These are phyloP conservation scores for Netelia inedita DNA, from an alignment of 2,888 invertebrate genomes.

Conservation along the genomic window DNA sequence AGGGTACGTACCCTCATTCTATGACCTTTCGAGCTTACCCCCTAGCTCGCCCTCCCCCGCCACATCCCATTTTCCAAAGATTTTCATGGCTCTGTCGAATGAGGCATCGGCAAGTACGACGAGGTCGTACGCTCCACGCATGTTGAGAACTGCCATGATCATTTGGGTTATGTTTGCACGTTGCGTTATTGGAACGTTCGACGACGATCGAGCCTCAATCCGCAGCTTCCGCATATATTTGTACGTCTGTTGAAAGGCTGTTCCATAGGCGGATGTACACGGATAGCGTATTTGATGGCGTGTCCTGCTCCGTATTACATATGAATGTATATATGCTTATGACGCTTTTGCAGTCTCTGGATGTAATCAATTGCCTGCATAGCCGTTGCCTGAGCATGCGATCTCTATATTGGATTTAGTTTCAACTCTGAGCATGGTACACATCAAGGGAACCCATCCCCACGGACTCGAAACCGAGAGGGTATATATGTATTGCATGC, in stretches of 20 bases:
- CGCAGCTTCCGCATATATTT: not conserved
- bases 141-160: not conserved
- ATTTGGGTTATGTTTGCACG: conserved; percentile 15
- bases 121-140: not conserved
- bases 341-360: conserved; percentile 47
- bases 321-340: conserved; percentile 60
- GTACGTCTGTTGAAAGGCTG: conserved; percentile 5
- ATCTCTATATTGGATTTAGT: conserved; percentile 77
- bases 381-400: conserved; percentile 62
- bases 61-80: not conserved
- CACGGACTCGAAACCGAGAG: not conserved
- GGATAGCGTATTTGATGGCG: conserved; percentile 12
- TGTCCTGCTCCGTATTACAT: conserved; percentile 9
- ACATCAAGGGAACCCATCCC: conserved; percentile 45
- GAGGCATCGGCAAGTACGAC: not conserved
- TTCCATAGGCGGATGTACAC: not conserved
- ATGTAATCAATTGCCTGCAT: conserved; percentile 74
- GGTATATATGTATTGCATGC: conserved; percentile 41
- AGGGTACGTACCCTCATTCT: not conserved
- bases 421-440: conserved; percentile 68
- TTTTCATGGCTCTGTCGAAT: not conserved
- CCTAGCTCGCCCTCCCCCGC: too few species aligned
- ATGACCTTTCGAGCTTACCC: not conserved
- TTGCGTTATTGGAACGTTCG: not conserved
- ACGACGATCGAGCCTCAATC: conserved; percentile 18